Evolutionary conservation across 2,888 invertebrate species (phyloP).

Genomic region (Melipona bicolor): DNA sequence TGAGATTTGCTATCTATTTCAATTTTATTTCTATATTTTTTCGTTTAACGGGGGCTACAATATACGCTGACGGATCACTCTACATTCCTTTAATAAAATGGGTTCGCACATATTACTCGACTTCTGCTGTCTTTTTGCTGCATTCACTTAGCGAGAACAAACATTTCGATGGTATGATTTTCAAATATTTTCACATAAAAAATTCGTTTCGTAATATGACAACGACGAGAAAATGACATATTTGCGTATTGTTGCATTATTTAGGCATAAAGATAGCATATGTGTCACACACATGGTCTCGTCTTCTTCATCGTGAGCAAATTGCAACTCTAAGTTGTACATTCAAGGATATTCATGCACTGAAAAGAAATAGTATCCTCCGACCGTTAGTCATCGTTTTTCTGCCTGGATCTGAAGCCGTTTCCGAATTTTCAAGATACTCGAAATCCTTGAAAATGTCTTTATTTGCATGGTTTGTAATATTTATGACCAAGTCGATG

Average conservation of each 20-base stretch:
- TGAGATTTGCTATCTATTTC: conserved; percentile 22
- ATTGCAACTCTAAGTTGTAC: conserved; percentile 26
- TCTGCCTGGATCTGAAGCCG: conserved; percentile 15
- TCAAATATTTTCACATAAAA: neutral
- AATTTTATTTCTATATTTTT: conserved; percentile 7
- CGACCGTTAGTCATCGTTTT: conserved; percentile 62
- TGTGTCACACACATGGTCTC: conserved; percentile 30
- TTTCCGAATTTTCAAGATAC: conserved; percentile 43
- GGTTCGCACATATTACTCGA: conserved; percentile 35
- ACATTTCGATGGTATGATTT: conserved; percentile 14
- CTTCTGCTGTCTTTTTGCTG: conserved; percentile 41
- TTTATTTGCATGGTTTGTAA: conserved; percentile 67
- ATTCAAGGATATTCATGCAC: conserved; percentile 1
- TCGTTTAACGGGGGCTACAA: neutral
- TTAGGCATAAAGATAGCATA: conserved; percentile 32
- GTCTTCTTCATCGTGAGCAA: conserved; percentile 25
- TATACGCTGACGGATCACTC: fast-evolving
- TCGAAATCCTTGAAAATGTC: conserved; percentile 61
- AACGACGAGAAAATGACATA: neutral
- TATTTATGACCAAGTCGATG: conserved; percentile 47
- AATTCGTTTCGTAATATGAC: neutral
- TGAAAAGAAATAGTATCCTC: conserved; percentile 20
- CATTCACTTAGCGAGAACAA: neutral
- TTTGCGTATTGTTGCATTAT: neutral
- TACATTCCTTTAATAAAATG: conserved; percentile 38